Conservation (phyloP, 2,888 invertebrate genomes). For the Phorcus lineatus region DNA sequence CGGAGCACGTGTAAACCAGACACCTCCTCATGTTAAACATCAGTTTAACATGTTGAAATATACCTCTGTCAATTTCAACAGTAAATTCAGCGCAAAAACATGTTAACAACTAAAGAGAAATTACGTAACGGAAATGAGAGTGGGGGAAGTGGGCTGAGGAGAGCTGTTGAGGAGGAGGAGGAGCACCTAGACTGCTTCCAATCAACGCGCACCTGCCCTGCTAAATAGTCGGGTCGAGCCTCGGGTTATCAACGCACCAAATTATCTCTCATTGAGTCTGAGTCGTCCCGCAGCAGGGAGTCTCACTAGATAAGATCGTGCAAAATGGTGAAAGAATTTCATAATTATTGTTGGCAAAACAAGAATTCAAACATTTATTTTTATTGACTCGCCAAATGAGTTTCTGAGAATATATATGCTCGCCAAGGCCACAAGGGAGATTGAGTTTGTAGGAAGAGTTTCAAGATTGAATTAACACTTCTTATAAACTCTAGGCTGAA, state of each 20-base stretch:
- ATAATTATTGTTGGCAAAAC: neutral
- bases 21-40: neutral
- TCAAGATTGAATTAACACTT: no score
- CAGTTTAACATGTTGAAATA: neutral
- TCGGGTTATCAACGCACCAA: constrained; percentile 1
- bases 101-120: constrained; percentile 1
- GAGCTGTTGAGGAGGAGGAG: neutral
- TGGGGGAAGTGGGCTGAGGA: neutral
- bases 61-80: neutral
- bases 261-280: neutral
- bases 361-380: no score
- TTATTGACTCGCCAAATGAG: no score
- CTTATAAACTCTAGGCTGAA: no score
- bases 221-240: neutral
- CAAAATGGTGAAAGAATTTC: neutral
- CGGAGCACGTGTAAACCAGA: no score
- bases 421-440: no score
- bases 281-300: neutral
- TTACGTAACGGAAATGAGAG: neutral
- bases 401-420: no score
- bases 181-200: neutral
- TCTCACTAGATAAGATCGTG: neutral
- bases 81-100: neutral
- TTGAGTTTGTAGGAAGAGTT: no score
- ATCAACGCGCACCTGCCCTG: neutral